A percentile compares a stretch with the other conserved stretches of the same genome.
Conservation (phyloP, 2,888 invertebrate genomes). For the Heliconius charithonia region DNA sequence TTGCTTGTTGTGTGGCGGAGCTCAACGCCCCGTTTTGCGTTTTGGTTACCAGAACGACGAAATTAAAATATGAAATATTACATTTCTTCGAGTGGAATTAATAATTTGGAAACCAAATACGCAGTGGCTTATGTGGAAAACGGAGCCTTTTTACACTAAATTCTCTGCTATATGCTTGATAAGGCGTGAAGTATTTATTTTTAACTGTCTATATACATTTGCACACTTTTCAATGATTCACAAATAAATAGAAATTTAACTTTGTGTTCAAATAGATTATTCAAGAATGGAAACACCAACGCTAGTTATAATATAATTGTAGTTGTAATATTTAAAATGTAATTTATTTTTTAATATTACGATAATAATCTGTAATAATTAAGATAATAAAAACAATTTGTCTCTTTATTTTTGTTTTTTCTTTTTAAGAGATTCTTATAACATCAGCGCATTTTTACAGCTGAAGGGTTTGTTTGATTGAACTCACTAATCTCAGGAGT, state of each 20-base stretch:
- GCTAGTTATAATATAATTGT: constrained; percentile 1
- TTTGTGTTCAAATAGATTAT: constrained; percentile 17
- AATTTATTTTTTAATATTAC: constrained; percentile 23
- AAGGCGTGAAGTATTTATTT: neutral
- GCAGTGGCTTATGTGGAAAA: too few relatives aligned
- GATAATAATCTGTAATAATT: constrained; percentile 9
- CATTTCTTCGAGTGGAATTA: too few relatives aligned
- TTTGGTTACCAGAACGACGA: too few relatives aligned
- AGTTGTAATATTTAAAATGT: constrained; percentile 24
- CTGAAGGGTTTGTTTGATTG: too few relatives aligned
- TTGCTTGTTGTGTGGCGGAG: too few relatives aligned
- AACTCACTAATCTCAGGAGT: too few relatives aligned
- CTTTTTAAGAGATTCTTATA: neutral
- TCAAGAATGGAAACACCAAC: constrained; percentile 15
- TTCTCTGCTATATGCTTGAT: too few relatives aligned
- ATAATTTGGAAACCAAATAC: too few relatives aligned
- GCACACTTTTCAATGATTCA: neutral
- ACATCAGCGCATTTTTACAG: neutral
- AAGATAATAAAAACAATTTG: constrained; percentile 6
- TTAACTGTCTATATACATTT: neutral
- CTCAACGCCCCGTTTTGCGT: too few relatives aligned
- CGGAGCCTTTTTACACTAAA: too few relatives aligned
- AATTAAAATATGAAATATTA: too few relatives aligned
- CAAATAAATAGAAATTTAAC: neutral
- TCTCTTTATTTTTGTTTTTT: neutral